Evolutionary conservation across 2,888 invertebrate species (phyloP).

Genomic region (Cerastis leucographa): DNA sequence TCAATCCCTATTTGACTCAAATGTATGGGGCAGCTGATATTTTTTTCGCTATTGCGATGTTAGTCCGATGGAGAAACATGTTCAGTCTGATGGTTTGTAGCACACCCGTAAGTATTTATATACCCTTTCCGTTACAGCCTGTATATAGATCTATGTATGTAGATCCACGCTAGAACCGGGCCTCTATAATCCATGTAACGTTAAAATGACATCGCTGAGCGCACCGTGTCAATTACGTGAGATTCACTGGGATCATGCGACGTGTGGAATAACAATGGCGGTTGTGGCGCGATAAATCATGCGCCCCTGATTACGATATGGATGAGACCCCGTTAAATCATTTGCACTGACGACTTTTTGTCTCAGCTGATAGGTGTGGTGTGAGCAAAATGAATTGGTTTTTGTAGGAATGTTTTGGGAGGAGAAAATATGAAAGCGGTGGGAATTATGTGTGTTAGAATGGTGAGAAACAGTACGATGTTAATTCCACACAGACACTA

Average conservation of each 20-base stretch:
- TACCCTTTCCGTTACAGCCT: too few species aligned
- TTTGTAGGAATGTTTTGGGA: neutral
- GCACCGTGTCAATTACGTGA: slow-evolving; percentile 67
- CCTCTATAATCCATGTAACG: slow-evolving; percentile 23
- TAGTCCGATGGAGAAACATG: too few species aligned
- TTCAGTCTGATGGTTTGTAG: too few species aligned
- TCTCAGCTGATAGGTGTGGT: slow-evolving; percentile 33
- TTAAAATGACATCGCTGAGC: slow-evolving; percentile 62
- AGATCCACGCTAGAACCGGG: neutral
- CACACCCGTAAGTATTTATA: too few species aligned
- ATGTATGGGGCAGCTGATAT: too few species aligned
- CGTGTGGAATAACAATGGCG: slow-evolving; percentile 69
- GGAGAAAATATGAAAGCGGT: neutral
- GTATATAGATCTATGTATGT: too few species aligned
- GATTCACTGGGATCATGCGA: slow-evolving; percentile 55
- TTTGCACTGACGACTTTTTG: slow-evolving; percentile 59
- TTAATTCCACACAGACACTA: neutral
- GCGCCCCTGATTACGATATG: slow-evolving; percentile 55
- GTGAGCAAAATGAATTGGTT: slow-evolving; percentile 30
- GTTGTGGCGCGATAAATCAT: slow-evolving; percentile 66
- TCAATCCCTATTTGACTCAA: too few species aligned
- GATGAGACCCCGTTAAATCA: slow-evolving; percentile 70
- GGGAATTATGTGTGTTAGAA: neutral
- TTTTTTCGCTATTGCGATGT: too few species aligned
- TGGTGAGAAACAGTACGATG: neutral